Conservation (phyloP, 2,113 vertebrate species). For the Hemiprocne comata region DNA sequence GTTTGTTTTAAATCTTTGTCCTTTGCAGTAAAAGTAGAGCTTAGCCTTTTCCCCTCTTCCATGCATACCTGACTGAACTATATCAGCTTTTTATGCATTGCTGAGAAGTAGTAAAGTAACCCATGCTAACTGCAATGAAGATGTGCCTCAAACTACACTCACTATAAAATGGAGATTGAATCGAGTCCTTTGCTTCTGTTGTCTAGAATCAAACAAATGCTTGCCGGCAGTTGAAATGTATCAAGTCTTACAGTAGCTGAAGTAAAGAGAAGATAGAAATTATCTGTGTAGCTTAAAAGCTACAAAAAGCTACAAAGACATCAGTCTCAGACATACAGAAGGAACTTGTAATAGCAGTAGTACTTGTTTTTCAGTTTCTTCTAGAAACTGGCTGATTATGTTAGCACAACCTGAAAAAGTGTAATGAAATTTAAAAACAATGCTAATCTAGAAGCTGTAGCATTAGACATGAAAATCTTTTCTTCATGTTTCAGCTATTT, state of each 20-base stretch:
- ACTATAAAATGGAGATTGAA: neutral
- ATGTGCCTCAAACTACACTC: neutral
- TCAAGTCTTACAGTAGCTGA: neutral
- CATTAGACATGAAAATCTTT: neutral
- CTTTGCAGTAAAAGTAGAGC: neutral
- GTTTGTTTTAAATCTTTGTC: neutral
- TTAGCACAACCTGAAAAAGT: neutral
- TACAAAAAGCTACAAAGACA: neutral
- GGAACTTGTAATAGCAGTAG: neutral
- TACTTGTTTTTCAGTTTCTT: conserved; percentile 8
- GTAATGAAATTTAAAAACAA: neutral
- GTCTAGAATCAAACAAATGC: neutral
- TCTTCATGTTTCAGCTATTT: neutral
- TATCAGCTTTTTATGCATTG: neutral
- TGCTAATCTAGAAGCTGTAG: neutral
- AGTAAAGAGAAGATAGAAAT: neutral
- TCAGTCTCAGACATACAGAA: neutral
- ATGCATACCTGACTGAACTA: neutral
- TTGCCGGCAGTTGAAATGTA: neutral
- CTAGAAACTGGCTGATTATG: neutral
- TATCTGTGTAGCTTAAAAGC: neutral
- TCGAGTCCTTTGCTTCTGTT: neutral
- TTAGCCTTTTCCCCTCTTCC: neutral
- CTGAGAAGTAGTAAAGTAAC: neutral
- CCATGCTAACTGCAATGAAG: neutral